Evolutionary conservation across 2,113 vertebrate genomes (phyloP).

Genomic region (Sturnira hondurensis): DNA sequence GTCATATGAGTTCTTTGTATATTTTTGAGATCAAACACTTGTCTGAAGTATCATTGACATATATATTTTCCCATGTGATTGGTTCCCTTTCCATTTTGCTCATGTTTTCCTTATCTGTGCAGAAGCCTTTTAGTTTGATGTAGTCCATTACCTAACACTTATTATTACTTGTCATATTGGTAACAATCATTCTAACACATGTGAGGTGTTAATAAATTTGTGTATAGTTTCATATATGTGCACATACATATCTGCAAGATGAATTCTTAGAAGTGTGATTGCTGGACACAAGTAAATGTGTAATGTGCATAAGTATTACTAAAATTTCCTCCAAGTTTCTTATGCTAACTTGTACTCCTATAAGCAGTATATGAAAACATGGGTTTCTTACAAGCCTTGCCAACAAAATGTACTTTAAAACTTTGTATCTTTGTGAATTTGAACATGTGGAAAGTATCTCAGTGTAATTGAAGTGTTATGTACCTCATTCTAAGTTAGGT

Average conservation of each 20-base stretch:
- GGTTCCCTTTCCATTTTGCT: too few relatives aligned
- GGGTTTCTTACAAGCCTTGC: neutral
- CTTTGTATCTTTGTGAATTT: neutral
- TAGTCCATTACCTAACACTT: neutral
- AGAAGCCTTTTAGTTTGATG: too few relatives aligned
- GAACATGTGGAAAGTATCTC: neutral
- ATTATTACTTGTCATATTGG: neutral
- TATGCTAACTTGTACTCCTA: neutral
- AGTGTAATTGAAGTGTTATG: neutral
- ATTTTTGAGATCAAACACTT: too few relatives aligned
- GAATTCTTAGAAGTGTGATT: neutral
- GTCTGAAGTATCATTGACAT: too few relatives aligned
- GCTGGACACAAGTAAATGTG: neutral
- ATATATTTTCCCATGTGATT: too few relatives aligned
- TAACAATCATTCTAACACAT: too few relatives aligned
- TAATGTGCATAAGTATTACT: neutral
- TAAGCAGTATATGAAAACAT: neutral
- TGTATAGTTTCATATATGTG: neutral
- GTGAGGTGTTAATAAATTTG: too few relatives aligned
- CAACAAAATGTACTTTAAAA: neutral
- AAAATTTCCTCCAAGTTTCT: neutral
- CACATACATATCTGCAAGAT: neutral
- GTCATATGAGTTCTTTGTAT: constrained; percentile 37
- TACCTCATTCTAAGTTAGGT: neutral
- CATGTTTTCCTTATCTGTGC: too few relatives aligned